Percentiles rank a stretch among this genome's conserved stretches.
phyloP scores from a whole-genome alignment of 1,140 invertebrate genomes.

The Lysiphlebus fabarum region DNA sequence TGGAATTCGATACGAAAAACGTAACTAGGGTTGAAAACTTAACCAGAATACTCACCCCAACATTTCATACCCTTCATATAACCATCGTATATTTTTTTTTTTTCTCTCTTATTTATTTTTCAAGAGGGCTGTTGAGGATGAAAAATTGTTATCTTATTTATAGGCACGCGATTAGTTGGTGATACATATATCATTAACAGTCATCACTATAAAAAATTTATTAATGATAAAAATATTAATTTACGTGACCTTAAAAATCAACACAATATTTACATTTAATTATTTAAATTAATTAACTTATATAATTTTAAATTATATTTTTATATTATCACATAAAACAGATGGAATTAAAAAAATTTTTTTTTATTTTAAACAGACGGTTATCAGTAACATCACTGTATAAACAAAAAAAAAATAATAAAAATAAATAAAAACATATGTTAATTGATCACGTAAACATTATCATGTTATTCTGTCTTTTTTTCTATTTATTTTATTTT shows the following conservation, averaged over 20 bases:
- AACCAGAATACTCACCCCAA: constrained; percentile 34
- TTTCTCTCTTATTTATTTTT: no score
- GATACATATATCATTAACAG: constrained; percentile 33
- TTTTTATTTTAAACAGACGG: no score
- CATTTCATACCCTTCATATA: constrained; percentile 8
- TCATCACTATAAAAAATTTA: constrained; percentile 39
- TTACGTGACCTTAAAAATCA: background rate
- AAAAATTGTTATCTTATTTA: constrained; percentile 53
- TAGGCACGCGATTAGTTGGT: constrained; percentile 38
- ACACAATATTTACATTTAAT: constrained; percentile 2
- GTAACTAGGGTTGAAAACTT: constrained; percentile 50
- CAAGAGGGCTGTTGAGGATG: constrained; percentile 29
- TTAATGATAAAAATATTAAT: background rate
- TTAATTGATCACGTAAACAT: no score
- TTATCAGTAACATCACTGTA: no score
- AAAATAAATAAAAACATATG: no score
- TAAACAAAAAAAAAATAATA: no score
- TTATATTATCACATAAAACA: background rate
- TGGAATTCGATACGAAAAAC: constrained; percentile 46
- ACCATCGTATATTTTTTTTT: no score
- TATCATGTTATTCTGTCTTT: no score
- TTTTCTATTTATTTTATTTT: no score
- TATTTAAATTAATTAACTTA: constrained; percentile 6
- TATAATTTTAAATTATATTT: background rate
- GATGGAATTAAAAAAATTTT: no score